phyloP scores from a whole-genome alignment of 1,140 invertebrate species.

The Pararge aegeria region DNA sequence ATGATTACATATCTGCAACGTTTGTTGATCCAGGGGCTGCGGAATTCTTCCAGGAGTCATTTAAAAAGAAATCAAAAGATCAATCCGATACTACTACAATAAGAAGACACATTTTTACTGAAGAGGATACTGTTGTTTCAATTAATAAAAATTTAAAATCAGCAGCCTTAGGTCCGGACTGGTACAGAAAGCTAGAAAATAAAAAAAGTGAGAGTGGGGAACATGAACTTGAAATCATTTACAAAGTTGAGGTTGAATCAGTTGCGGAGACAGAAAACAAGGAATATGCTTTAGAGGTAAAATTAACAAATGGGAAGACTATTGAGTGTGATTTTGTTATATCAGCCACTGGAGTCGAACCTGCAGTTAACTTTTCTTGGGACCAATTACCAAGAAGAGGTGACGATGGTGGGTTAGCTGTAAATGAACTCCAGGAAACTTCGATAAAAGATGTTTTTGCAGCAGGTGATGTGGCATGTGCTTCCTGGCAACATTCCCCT shows the following conservation, averaged over 20 bases:
- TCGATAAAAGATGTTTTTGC: slow-evolving; percentile 91
- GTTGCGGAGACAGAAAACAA: slow-evolving; percentile 63
- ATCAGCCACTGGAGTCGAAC: slow-evolving; percentile 96
- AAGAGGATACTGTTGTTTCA: slow-evolving; percentile 70
- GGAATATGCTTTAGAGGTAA: slow-evolving; percentile 86
- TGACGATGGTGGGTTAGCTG: slow-evolving; percentile 88
- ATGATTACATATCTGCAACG: slow-evolving; percentile 94
- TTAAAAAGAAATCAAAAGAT: slow-evolving; percentile 47
- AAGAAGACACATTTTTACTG: slow-evolving; percentile 87
- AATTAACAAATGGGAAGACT: slow-evolving; percentile 87
- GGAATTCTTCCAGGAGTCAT: slow-evolving; percentile 89
- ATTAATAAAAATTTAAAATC: slow-evolving; percentile 80
- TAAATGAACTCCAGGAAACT: slow-evolving; percentile 94
- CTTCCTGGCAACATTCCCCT: slow-evolving; percentile 86
- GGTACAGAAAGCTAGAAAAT: slow-evolving; percentile 88
- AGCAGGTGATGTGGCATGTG: slow-evolving; percentile 95
- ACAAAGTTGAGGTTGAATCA: slow-evolving; percentile 85
- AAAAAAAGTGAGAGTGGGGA: slow-evolving; percentile 74
- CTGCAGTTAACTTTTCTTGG: slow-evolving; percentile 82
- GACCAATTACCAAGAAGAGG: slow-evolving; percentile 81
- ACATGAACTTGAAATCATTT: slow-evolving; percentile 81
- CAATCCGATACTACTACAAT: slow-evolving; percentile 52
- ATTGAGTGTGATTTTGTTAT: slow-evolving; percentile 95
- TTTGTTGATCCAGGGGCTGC: slow-evolving; percentile 98
- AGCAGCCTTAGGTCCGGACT: slow-evolving; percentile 96